Percentiles rank a stretch among this genome's conserved stretches.
Conservation (phyloP, 2,113 vertebrate genomes). For the Cygnus buccinator region DNA sequence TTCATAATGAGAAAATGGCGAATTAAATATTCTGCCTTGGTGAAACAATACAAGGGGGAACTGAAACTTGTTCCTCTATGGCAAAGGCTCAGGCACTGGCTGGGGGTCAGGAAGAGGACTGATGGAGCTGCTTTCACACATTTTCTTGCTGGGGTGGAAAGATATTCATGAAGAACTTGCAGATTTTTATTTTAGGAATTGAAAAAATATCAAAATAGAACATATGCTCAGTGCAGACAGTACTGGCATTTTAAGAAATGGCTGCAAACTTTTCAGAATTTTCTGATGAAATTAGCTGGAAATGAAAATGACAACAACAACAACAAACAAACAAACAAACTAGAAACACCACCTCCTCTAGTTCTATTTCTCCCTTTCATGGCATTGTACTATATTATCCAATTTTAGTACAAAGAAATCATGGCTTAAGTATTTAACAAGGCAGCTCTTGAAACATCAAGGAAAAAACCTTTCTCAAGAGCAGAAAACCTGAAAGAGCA, state of each 20-base stretch:
- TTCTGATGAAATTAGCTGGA: slow-evolving; percentile 44
- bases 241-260: neutral
- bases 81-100: neutral
- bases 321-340: no score
- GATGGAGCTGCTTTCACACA: neutral
- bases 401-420: slow-evolving; percentile 29
- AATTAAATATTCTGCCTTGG: neutral
- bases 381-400: neutral
- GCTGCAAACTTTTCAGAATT: slow-evolving; percentile 34
- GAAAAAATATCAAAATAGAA: slow-evolving; percentile 23
- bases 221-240: neutral
- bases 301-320: neutral
- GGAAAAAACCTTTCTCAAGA: neutral
- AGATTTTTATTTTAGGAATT: slow-evolving; percentile 12
- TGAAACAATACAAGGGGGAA: neutral
- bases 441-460: neutral
- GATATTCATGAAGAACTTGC: neutral
- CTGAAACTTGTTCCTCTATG: neutral
- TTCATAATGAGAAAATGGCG: neutral
- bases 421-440: neutral
- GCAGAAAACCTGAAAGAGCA: neutral
- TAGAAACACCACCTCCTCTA: neutral
- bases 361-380: slow-evolving; percentile 41
- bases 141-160: neutral
- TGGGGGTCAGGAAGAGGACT: neutral